phyloP scores from a whole-genome alignment of 2,888 invertebrate species.

The Polyploca ridens region DNA sequence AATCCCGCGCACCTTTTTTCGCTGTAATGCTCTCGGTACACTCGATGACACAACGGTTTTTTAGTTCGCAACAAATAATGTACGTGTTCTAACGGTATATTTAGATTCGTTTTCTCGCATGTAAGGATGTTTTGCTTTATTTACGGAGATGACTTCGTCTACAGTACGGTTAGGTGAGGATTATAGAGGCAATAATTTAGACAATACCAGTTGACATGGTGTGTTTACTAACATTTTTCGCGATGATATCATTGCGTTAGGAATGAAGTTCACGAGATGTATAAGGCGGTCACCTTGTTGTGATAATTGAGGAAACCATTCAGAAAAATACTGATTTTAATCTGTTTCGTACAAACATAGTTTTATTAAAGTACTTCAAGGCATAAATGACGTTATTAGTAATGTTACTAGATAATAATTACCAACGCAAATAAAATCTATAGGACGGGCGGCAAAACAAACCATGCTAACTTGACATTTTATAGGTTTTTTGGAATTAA shows the following conservation, averaged over 20 bases:
- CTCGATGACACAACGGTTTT: constrained; percentile 5
- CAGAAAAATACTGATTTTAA: background rate
- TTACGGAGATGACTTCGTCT: background rate
- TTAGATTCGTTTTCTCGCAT: background rate
- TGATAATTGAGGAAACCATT: constrained; percentile 3
- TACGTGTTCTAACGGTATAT: background rate
- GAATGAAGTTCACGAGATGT: constrained; percentile 12
- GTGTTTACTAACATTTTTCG: constrained; percentile 49
- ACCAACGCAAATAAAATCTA: too few relatives aligned
- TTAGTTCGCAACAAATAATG: background rate
- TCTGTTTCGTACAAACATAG: background rate
- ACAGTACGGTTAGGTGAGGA: background rate
- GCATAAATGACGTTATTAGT: background rate
- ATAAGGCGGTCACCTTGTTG: constrained; percentile 6
- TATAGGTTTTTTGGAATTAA: too few relatives aligned
- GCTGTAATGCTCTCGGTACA: background rate
- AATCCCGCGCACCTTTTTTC: constrained; percentile 62
- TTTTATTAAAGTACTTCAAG: background rate
- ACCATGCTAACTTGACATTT: too few relatives aligned
- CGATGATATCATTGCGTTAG: constrained; percentile 45
- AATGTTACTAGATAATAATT: background rate
- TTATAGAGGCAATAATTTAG: background rate
- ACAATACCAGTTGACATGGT: constrained; percentile 22
- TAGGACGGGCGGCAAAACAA: too few relatives aligned
- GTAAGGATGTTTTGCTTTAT: background rate